Conservation (phyloP, 1,140 invertebrate species). For the Bombyx mandarina region DNA sequence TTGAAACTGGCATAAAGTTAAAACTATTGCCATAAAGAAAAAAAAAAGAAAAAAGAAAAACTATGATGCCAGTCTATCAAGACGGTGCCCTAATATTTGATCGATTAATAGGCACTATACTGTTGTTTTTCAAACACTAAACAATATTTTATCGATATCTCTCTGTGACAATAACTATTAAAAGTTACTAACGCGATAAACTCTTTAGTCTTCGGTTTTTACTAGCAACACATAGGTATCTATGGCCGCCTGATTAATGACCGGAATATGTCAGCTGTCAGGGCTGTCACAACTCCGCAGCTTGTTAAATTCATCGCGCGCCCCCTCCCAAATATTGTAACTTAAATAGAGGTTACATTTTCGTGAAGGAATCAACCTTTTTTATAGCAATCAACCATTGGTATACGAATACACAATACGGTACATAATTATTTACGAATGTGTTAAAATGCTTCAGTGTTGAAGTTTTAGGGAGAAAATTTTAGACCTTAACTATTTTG, state of each 20-base stretch:
- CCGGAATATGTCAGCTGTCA: conserved; percentile 62
- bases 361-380: conserved; percentile 25
- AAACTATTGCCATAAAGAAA: too few species aligned
- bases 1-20: too few species aligned
- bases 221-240: conserved; percentile 31
- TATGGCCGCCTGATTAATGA: conserved; percentile 58
- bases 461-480: too few species aligned
- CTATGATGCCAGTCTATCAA: too few species aligned
- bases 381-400: neutral
- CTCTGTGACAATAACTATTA: neutral
- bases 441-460: too few species aligned
- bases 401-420: too few species aligned
- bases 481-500: too few species aligned
- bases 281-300: conserved; percentile 57
- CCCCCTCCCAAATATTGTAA: conserved; percentile 38
- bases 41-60: too few species aligned
- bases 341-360: conserved; percentile 54
- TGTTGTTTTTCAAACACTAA: neutral
- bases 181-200: too few species aligned
- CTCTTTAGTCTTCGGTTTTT: conserved; percentile 16
- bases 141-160: neutral
- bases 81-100: too few species aligned
- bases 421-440: too few species aligned
- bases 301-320: conserved; percentile 54
- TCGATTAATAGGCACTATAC: too few species aligned